Base-by-base conservation (phyloP, 1,140 invertebrate genomes). In the Trypoxylus dichotomus region DNA sequence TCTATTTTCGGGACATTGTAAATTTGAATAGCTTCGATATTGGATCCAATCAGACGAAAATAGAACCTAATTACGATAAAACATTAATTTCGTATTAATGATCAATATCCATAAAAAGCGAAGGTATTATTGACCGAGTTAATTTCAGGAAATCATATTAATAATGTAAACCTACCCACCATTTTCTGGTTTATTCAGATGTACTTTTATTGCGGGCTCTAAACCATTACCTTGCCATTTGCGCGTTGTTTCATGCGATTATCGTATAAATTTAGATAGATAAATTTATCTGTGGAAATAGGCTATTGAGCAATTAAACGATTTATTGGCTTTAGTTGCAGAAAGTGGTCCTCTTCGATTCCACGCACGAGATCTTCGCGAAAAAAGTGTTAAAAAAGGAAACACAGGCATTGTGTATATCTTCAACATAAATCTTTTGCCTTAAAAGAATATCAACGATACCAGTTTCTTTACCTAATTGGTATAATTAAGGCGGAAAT, bases 401-500 rank as follows among this genome's bases (percentile, higher is more conserved):
- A 19, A 54, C 19, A 15, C 47, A 19, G 15, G n/a, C 15, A 19
- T 54, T n/a, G 47, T 54, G 2, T 54, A n/a, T 47, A n/a, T 2
- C 6, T 54, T 54, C 2, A 5, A 54, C 19, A 54, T 54, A 54
- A 54, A 54, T 68, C 60, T 8, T 29, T 68, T 25, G 27, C 60
- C 27, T 68, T 68, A 68, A 68, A 68, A 24, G 60, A 68, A 68
- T 11, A 68, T 54, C 47, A 54, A 68, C 19, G 60, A 6, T 21
- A 27, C 21, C 60, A 68, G 60, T 68, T 68, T 68, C 60, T 0
- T 25, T 68, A 68, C 60, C 60, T 68, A 68, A 68, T 68, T 68
- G 60, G 25, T 25, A 68, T 68, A 68, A 68, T 68, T 68, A 68
- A 68, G 24, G 60, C 21, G 24, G 60, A 68, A 68, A 68, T 24